Evolutionary conservation across 2,113 vertebrate species (phyloP).

Genomic region (Egretta garzetta): DNA sequence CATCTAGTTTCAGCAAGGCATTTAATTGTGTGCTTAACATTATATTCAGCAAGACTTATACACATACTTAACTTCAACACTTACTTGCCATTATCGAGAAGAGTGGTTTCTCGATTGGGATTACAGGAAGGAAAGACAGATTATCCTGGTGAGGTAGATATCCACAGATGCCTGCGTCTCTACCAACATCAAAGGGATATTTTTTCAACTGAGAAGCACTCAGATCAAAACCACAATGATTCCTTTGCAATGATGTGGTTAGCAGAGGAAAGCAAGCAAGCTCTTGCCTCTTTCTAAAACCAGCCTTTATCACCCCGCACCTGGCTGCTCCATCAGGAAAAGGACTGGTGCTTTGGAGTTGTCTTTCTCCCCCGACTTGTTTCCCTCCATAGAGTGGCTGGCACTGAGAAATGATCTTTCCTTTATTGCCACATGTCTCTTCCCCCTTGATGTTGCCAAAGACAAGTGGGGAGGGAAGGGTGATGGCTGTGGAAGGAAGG

Average conservation of each 20-base stretch:
- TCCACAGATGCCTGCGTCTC: background rate
- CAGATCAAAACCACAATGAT: background rate
- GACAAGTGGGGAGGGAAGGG: background rate
- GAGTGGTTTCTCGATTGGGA: background rate
- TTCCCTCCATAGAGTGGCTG: background rate
- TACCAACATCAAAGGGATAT: background rate
- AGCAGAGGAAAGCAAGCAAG: background rate
- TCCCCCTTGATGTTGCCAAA: background rate
- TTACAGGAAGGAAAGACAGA: background rate
- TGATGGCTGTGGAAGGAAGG: background rate
- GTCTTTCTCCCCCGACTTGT: background rate
- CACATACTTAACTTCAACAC: background rate
- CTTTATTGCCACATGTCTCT: background rate
- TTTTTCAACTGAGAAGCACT: background rate
- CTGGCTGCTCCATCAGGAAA: background rate
- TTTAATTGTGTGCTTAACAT: background rate
- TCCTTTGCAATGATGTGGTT: background rate
- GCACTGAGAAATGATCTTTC: background rate
- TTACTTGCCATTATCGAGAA: background rate
- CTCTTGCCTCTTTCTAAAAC: background rate
- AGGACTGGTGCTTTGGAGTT: background rate
- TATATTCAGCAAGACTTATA: background rate
- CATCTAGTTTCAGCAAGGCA: background rate
- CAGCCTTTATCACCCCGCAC: background rate
- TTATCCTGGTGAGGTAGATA: background rate